Conservation (phyloP, 2,888 invertebrate genomes). For the Scaptodrosophila latifasciaeformis region DNA sequence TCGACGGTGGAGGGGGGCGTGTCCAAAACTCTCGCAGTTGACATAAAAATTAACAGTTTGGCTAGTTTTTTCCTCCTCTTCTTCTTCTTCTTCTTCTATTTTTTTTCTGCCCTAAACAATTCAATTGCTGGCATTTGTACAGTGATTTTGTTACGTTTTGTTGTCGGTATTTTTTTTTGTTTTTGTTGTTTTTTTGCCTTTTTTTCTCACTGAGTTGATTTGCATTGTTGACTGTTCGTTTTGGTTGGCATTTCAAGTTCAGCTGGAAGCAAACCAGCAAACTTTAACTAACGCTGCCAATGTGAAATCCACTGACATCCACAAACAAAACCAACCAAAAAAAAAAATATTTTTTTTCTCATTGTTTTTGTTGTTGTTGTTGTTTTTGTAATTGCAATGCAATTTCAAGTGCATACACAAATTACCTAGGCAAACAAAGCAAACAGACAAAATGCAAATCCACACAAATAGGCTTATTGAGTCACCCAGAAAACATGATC, state of each 20-base stretch:
- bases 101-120: conserved; percentile 3
- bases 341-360: conserved; percentile 24
- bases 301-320: conserved; percentile 13
- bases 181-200: conserved; percentile 7
- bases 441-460: conserved; percentile 13
- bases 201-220: conserved; percentile 6
- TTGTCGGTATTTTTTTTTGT: background rate
- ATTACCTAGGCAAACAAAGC: conserved; percentile 62
- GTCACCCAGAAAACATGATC: conserved; percentile 42
- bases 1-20: conserved; percentile 19
- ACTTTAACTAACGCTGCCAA: background rate
- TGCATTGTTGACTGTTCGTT: background rate
- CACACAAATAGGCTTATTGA: conserved; percentile 55
- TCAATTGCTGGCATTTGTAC: conserved; percentile 1
- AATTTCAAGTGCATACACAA: conserved; percentile 68
- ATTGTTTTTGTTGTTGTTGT: conserved; percentile 45
- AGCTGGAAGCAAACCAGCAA: conserved; percentile 16
- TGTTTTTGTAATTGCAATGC: conserved; percentile 34
- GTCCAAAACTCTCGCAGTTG: conserved; percentile 35
- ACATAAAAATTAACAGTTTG: conserved; percentile 57
- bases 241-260: conserved; percentile 55
- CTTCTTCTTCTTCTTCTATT: too few species aligned
- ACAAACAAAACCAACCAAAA: background rate
- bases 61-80: too few species aligned
- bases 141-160: conserved; percentile 14